A percentile compares a stretch with the other conserved stretches of the same genome.
Evolutionary conservation across 2,888 invertebrate species (phyloP).

Genomic region (Clanis bilineata): DNA sequence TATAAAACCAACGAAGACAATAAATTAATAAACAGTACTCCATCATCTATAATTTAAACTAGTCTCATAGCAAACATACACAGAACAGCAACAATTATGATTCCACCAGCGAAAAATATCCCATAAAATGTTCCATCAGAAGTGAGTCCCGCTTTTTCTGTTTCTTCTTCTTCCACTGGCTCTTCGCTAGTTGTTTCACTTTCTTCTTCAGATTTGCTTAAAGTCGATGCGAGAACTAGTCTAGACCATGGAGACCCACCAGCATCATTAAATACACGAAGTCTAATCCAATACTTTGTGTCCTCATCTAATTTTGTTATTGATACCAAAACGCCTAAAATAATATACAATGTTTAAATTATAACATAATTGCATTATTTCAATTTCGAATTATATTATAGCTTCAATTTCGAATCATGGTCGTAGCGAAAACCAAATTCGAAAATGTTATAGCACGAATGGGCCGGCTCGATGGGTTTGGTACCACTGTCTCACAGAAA

Average conservation of each 20-base stretch:
- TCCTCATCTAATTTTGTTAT: slow-evolving; percentile 44
- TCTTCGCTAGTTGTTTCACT: slow-evolving; percentile 26
- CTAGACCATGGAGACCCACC: slow-evolving; percentile 59
- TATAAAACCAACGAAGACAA: not conserved
- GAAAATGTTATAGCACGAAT: no score
- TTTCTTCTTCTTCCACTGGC: slow-evolving; percentile 16
- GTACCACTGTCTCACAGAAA: no score
- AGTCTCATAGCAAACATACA: slow-evolving; percentile 55
- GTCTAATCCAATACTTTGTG: slow-evolving; percentile 55
- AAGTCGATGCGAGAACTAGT: slow-evolving; percentile 36
- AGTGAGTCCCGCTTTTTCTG: slow-evolving; percentile 10
- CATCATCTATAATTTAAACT: slow-evolving; percentile 34
- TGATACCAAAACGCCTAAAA: slow-evolving; percentile 39
- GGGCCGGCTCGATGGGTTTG: no score
- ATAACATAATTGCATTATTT: no score
- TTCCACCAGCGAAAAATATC: slow-evolving; percentile 58
- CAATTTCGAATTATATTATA: no score
- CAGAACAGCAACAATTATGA: slow-evolving; percentile 48
- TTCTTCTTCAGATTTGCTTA: slow-evolving; percentile 21
- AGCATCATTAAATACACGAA: slow-evolving; percentile 50
- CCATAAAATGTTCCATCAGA: slow-evolving; percentile 50
- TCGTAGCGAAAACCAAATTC: no score
- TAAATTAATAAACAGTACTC: not conserved
- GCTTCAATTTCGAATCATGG: no score
- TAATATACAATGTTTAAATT: not conserved